Base-by-base conservation (phyloP, 2,888 invertebrate genomes). In the Alitta virens region DNA sequence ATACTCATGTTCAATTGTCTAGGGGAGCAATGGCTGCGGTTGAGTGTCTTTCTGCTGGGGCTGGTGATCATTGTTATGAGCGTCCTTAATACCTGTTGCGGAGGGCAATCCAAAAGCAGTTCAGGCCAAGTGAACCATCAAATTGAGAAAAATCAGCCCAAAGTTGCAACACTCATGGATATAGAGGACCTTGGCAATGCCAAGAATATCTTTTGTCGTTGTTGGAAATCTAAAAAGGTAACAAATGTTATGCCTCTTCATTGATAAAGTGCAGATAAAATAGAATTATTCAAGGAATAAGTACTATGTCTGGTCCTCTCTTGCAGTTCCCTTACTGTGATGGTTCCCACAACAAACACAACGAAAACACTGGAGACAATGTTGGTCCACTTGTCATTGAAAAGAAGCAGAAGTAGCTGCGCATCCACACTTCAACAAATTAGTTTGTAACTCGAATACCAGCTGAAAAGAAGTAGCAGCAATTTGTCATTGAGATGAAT, bases 251-350 rank as follows among this genome's bases (percentile, higher is more conserved):
- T 33, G 33, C 33, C 7, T 5, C 5, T 58, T 9, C n/a, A 62
- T 18, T 25, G 23, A 26, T 42, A 18, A 12, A n/a, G n/a, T n/a
- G 3, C n/a, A n/a, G 2, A 5, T 53, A 2, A 24, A 16, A 55
- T 14, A 24, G 24, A 24, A 12, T 27, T 18, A 46, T 46, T 46
- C 21, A 46, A 46, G 3, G 21, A n/a, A n/a, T 21, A 46, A 40
- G 9, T 40, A 40, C n/a, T 18, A 9, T 16, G 5, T n/a, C 3
- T 46, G n/a, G n/a, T 54, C 42, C 65, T 54, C 23, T 42, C 42
- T 74, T 76, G 60, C 83, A 97, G 94, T 99, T 97, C 89, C 98
- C 98, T 1, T 93, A 94, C 76, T 99, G 98, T 81, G 98, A 99
- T 85, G 98, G 98, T 42, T 84, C 90, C 67, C 99, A 99, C 83